Evolutionary conservation across 2,888 invertebrate genomes (phyloP).

Genomic region (Dinocampus coccinellae): DNA sequence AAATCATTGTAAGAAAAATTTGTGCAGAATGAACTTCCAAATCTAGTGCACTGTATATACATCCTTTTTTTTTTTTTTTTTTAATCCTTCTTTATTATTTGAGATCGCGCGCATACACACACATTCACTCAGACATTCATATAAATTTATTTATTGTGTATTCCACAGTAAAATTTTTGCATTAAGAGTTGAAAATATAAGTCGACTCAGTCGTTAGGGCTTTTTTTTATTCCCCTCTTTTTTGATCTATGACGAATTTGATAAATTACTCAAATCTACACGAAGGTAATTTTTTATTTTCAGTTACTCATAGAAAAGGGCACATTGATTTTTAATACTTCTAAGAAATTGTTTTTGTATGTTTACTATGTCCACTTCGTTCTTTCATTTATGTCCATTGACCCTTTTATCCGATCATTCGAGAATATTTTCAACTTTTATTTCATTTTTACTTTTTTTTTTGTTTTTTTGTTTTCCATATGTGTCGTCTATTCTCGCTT

Average conservation of each 20-base stretch:
- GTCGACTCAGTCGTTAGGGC: constrained; percentile 39
- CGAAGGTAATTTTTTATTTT: neutral
- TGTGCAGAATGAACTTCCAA: constrained; percentile 15
- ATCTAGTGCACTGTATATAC: constrained; percentile 20
- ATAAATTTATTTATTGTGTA: neutral
- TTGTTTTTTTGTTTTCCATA: neutral
- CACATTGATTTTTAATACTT: neutral
- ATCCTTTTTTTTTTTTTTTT: constrained; percentile 20
- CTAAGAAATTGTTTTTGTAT: neutral
- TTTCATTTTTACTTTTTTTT: neutral
- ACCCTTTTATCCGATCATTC: neutral
- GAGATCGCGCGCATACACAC: neutral
- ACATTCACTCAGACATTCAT: neutral
- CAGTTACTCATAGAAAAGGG: neutral
- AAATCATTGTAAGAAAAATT: constrained; percentile 30
- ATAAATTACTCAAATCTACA: too few relatives aligned
- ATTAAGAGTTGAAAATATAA: constrained; percentile 41
- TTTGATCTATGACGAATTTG: neutral
- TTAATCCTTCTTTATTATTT: too few relatives aligned
- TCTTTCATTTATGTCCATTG: neutral
- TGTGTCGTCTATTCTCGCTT: neutral
- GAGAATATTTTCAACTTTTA: neutral
- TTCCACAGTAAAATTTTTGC: neutral
- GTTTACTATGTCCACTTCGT: neutral
- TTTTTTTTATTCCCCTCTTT: too few relatives aligned